These are phyloP conservation scores for Aeoliscus strigatus DNA, from an alignment of 2,797 vertebrate species.

Conservation along the genomic window DNA sequence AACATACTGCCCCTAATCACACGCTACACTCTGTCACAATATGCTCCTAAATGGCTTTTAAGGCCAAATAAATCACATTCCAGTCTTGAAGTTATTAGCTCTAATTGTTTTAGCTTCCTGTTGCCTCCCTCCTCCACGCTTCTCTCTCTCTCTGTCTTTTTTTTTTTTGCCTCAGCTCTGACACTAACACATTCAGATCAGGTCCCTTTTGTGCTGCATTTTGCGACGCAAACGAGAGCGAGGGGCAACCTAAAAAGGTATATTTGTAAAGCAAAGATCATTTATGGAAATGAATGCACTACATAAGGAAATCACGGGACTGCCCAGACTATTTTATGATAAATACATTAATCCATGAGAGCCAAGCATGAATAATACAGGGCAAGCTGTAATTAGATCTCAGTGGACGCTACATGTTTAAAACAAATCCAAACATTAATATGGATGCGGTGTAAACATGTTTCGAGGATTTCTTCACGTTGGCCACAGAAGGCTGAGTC, in stretches of 20 bases:
- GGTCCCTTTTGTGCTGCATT: constrained; percentile 37
- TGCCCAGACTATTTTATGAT: constrained; percentile 64
- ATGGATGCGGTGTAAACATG: constrained; percentile 68
- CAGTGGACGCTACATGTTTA: constrained; percentile 67
- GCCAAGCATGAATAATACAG: constrained; percentile 70
- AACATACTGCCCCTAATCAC: constrained; percentile 62
- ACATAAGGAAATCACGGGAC: constrained; percentile 62
- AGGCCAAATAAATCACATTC: constrained; percentile 51
- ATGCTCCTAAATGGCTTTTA: constrained; percentile 55
- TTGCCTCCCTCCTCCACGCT: neutral
- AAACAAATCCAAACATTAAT: constrained; percentile 72
- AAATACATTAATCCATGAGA: constrained; percentile 79
- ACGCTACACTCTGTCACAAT: constrained; percentile 57
- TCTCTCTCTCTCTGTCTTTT: neutral
- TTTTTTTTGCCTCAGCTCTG: constrained; percentile 10
- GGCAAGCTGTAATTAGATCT: constrained; percentile 73
- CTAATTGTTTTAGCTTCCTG: constrained; percentile 43
- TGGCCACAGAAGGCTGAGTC: constrained; percentile 61
- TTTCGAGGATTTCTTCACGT: constrained; percentile 67
- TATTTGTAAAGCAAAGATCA: constrained; percentile 76
- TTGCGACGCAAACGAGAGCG: constrained; percentile 28
- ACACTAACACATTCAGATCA: constrained; percentile 37
- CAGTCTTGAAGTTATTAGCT: constrained; percentile 48
- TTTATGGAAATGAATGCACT: constrained; percentile 74
- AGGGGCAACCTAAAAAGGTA: constrained; percentile 59